These are phyloP conservation scores for Etheostoma cragini DNA, from an alignment of 2,113 vertebrate species.

Conservation along the genomic window DNA sequence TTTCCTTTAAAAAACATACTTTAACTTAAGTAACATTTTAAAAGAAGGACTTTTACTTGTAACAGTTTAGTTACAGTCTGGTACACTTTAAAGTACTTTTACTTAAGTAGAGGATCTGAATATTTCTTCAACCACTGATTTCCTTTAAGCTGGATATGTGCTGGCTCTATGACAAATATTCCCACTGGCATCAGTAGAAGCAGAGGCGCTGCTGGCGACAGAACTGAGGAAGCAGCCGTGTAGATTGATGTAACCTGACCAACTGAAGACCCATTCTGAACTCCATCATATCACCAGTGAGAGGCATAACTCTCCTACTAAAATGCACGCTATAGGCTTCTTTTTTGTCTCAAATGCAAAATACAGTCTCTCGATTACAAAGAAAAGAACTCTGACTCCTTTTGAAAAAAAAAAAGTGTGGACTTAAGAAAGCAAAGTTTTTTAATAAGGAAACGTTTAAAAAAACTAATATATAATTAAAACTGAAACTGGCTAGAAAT, in stretches of 20 bases:
- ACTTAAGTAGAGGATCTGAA: too few relatives aligned
- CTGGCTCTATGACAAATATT: not conserved
- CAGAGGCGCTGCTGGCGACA: constrained; percentile 3
- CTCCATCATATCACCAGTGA: constrained; percentile 15
- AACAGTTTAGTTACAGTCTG: too few relatives aligned
- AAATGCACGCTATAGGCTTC: not conserved
- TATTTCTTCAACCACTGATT: too few relatives aligned
- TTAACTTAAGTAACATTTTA: too few relatives aligned
- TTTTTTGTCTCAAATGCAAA: constrained; percentile 4
- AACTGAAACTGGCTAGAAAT: not conserved
- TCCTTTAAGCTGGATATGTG: constrained; percentile 1
- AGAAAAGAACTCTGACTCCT: not conserved
- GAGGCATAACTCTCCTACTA: constrained; percentile 6
- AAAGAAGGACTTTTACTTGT: too few relatives aligned
- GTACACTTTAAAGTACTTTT: too few relatives aligned
- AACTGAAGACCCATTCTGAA: constrained; percentile 24
- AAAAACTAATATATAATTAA: not conserved
- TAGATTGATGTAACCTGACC: constrained; percentile 10
- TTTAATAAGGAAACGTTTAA: not conserved
- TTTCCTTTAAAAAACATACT: not conserved
- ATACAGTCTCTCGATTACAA: not conserved
- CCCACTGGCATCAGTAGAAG: constrained; percentile 1
- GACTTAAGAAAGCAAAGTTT: not conserved
- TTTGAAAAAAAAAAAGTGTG: not conserved
- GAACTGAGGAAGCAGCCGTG: constrained; percentile 8